Percentiles rank a stretch among this genome's conserved stretches.
Evolutionary conservation across 2,113 vertebrate genomes (phyloP).

Genomic region (Cheirogaleus medius): DNA sequence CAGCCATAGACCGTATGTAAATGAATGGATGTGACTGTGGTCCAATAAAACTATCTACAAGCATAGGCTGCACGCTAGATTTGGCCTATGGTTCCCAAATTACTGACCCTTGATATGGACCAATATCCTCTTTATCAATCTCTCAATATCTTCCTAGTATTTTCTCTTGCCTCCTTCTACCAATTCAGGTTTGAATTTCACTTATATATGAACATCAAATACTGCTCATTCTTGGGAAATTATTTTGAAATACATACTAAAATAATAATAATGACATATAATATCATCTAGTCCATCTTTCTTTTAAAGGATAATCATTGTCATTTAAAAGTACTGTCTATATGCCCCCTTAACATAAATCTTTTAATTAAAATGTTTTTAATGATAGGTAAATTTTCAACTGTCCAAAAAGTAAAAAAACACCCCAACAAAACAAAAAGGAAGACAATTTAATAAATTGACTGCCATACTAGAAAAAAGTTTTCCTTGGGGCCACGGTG

Average conservation of each 20-base stretch:
- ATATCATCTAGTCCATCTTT: not conserved
- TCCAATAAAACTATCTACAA: conserved; percentile 1
- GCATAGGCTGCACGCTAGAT: not conserved
- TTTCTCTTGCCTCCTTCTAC: conserved; percentile 45
- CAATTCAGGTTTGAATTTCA: not conserved
- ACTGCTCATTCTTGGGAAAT: conserved; percentile 10
- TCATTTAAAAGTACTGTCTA: not conserved
- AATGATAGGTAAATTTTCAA: not conserved
- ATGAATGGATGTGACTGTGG: not conserved
- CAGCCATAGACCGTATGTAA: not conserved
- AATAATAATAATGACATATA: conserved; percentile 21
- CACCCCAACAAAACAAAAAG: too few relatives aligned
- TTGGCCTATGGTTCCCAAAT: not conserved
- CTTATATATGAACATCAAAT: conserved; percentile 26
- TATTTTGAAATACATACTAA: conserved; percentile 43
- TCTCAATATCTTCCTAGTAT: conserved; percentile 1
- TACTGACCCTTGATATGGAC: not conserved
- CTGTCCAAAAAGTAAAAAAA: not conserved
- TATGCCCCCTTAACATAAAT: not conserved
- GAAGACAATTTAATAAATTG: not conserved
- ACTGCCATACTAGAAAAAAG: too few relatives aligned
- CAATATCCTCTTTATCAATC: not conserved
- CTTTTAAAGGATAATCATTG: not conserved
- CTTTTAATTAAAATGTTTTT: conserved; percentile 47
- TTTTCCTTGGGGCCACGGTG: too few relatives aligned